A percentile compares a stretch with the other conserved stretches of the same genome.
These are phyloP conservation scores for Murina feae DNA, from an alignment of 2,113 vertebrate species.

Conservation along the genomic window DNA sequence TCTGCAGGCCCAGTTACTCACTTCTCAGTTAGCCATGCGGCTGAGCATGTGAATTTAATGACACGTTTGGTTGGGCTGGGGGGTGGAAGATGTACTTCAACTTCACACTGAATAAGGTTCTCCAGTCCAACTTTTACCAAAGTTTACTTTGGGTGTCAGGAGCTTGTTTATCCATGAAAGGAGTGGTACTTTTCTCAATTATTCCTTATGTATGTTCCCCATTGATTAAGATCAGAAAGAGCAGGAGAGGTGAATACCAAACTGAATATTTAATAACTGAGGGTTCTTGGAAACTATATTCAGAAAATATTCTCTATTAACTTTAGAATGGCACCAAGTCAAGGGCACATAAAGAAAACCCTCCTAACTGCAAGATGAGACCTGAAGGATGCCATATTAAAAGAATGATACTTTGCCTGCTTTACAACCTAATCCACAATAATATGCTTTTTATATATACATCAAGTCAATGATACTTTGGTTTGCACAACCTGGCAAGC, in stretches of 20 bases:
- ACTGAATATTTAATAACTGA: not conserved
- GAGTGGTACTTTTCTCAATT: not conserved
- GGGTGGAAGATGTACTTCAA: not conserved
- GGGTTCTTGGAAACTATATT: not conserved
- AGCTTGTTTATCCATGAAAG: not conserved
- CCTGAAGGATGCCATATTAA: not conserved
- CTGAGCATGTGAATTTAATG: not conserved
- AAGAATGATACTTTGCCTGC: not conserved
- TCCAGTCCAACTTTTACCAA: not conserved
- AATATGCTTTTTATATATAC: not conserved
- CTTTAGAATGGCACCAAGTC: not conserved
- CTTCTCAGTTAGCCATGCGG: not conserved
- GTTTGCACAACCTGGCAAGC: not conserved
- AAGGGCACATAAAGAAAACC: not conserved
- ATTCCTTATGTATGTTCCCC: not conserved
- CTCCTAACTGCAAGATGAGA: not conserved
- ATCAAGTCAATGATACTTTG: not conserved
- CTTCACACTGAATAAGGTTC: not conserved
- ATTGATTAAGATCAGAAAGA: not conserved
- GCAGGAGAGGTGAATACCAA: not conserved
- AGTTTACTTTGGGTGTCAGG: not conserved
- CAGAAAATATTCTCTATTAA: constrained; percentile 13
- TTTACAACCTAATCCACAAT: not conserved
- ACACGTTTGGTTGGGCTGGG: not conserved
- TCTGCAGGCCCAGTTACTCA: not conserved